These are phyloP conservation scores for Paramormyrops kingsleyae DNA, from an alignment of 2,113 vertebrate species.

Conservation along the genomic window DNA sequence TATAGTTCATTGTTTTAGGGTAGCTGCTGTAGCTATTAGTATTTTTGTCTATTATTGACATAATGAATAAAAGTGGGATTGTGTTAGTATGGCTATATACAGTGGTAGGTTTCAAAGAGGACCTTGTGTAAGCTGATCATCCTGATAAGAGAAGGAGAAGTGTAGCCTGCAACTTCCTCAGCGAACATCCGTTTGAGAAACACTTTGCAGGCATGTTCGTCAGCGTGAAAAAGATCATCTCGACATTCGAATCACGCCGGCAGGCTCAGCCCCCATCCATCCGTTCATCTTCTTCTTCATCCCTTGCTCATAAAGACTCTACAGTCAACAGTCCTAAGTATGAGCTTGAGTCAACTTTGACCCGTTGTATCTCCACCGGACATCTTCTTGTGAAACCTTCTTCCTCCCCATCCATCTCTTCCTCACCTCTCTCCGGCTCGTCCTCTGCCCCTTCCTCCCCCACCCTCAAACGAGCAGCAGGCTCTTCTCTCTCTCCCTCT, in stretches of 20 bases:
- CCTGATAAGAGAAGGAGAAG: slow-evolving; percentile 2
- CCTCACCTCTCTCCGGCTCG: not conserved
- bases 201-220: slow-evolving; percentile 36
- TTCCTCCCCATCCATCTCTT: not conserved
- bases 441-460: slow-evolving; percentile 18
- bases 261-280: slow-evolving; percentile 19
- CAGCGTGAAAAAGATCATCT: slow-evolving; percentile 40
- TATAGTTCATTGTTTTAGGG: not conserved
- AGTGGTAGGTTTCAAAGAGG: not conserved
- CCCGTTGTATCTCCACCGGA: not conserved
- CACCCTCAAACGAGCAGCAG: slow-evolving; percentile 2
- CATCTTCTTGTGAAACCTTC: not conserved
- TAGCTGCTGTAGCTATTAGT: not conserved
- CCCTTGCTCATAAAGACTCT: not conserved
- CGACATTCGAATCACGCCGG: slow-evolving; percentile 33
- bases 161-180: slow-evolving; percentile 11
- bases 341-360: not conserved
- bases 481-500: not conserved
- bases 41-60: not conserved
- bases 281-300: not conserved
- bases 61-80: not conserved
- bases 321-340: not conserved
- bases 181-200: slow-evolving; percentile 3
- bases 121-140: not conserved
- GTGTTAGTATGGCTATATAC: not conserved